Percentiles rank a stretch among this genome's conserved stretches.
Evolutionary conservation across 2,113 vertebrate species (phyloP).

Genomic region (Caranx melampygus): DNA sequence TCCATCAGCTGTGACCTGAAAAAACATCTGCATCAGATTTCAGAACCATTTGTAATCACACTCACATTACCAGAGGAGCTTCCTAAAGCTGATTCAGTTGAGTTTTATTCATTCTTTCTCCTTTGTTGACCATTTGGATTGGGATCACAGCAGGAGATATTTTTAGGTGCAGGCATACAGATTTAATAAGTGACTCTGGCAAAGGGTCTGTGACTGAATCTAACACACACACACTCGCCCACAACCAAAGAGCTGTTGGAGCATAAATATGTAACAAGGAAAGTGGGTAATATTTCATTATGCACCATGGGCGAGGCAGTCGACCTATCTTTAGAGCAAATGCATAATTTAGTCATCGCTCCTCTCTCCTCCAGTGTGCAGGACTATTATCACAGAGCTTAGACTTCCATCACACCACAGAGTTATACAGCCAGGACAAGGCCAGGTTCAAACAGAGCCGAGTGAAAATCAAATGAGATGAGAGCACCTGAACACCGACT

Average conservation of each 20-base stretch:
- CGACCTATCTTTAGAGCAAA: constrained; percentile 64
- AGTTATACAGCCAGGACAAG: neutral
- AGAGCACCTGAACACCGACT: rapidly evolving
- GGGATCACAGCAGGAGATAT: constrained; percentile 24
- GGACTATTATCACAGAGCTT: constrained; percentile 4
- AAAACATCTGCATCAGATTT: neutral
- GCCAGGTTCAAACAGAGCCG: neutral
- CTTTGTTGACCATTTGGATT: neutral
- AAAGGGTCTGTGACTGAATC: constrained; percentile 31
- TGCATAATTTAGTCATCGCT: constrained; percentile 64
- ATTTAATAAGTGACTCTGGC: constrained; percentile 31
- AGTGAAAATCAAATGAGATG: neutral
- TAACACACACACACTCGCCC: neutral
- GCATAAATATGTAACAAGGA: constrained; percentile 53
- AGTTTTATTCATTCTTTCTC: neutral
- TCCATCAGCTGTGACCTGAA: neutral
- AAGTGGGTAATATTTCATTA: constrained; percentile 45
- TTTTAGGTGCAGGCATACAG: constrained; percentile 28
- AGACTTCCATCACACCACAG: constrained; percentile 5
- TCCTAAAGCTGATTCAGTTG: neutral
- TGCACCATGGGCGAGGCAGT: constrained; percentile 14
- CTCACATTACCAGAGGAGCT: neutral
- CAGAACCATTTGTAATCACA: neutral
- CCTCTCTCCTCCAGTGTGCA: constrained; percentile 27
- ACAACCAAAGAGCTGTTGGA: constrained; percentile 15